Conservation (phyloP, 2,797 vertebrate species). For the Silurus aristotelis region DNA sequence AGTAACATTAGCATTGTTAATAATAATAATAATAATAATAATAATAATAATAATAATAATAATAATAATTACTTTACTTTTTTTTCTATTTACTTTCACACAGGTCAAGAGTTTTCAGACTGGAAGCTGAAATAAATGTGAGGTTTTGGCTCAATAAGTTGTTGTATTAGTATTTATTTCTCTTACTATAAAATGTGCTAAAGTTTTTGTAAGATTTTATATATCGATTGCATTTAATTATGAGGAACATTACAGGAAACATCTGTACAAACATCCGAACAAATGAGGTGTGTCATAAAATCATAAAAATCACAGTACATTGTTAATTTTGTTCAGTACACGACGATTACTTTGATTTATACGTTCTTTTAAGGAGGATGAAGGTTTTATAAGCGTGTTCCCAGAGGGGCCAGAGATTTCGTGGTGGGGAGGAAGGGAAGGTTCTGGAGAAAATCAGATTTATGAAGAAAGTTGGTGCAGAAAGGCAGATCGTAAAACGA, state of each 20-base stretch:
- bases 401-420: constrained; percentile 38
- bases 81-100: too few relatives aligned
- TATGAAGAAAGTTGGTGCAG: constrained; percentile 63
- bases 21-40: too few relatives aligned
- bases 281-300: neutral
- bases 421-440: constrained; percentile 77
- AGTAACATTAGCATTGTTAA: too few relatives aligned
- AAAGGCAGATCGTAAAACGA: constrained; percentile 70
- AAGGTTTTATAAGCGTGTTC: constrained; percentile 44
- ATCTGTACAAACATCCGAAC: constrained; percentile 18
- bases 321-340: neutral
- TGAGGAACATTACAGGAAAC: neutral
- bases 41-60: too few relatives aligned
- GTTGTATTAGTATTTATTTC: neutral
- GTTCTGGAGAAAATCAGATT: constrained; percentile 62
- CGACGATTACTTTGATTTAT: neutral
- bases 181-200: neutral
- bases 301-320: neutral
- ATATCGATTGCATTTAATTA: neutral
- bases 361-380: neutral
- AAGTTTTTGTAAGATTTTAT: too few relatives aligned
- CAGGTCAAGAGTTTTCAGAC: too few relatives aligned
- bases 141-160: too few relatives aligned
- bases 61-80: too few relatives aligned
- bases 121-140: too few relatives aligned